These are phyloP conservation scores for Pseudopipra pipra DNA, from an alignment of 2,113 vertebrate genomes.

Conservation along the genomic window DNA sequence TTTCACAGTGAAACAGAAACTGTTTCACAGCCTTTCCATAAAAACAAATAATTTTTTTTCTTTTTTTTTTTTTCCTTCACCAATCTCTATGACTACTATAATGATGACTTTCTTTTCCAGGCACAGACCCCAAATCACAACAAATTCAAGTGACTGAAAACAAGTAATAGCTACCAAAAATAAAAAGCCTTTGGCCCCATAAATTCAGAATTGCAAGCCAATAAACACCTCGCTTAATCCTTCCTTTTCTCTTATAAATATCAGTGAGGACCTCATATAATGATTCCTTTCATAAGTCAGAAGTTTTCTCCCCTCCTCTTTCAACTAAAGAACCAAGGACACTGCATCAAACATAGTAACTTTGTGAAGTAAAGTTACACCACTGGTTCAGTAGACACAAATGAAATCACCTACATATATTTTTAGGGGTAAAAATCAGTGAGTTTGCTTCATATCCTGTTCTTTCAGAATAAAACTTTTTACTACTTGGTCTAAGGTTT, in stretches of 20 bases:
- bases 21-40: not conserved
- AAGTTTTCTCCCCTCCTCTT: not conserved
- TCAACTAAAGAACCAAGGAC: not conserved
- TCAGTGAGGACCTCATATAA: not conserved
- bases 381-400: not conserved
- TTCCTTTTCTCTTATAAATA: not conserved
- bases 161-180: not conserved
- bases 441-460: not conserved
- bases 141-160: not conserved
- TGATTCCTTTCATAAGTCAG: not conserved
- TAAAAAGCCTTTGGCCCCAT: not conserved
- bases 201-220: not conserved
- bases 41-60: not conserved
- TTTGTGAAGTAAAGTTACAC: not conserved
- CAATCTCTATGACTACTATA: not conserved
- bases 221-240: not conserved
- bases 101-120: not conserved
- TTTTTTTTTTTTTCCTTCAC: not conserved
- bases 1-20: no score
- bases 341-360: not conserved
- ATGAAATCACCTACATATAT: not conserved
- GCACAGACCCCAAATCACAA: not conserved
- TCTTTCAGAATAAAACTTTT: not conserved
- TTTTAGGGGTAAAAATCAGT: not conserved
- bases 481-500: not conserved